Evolutionary conservation across 2,113 vertebrate genomes (phyloP).

Genomic region (Brachypteracias leptosomus): DNA sequence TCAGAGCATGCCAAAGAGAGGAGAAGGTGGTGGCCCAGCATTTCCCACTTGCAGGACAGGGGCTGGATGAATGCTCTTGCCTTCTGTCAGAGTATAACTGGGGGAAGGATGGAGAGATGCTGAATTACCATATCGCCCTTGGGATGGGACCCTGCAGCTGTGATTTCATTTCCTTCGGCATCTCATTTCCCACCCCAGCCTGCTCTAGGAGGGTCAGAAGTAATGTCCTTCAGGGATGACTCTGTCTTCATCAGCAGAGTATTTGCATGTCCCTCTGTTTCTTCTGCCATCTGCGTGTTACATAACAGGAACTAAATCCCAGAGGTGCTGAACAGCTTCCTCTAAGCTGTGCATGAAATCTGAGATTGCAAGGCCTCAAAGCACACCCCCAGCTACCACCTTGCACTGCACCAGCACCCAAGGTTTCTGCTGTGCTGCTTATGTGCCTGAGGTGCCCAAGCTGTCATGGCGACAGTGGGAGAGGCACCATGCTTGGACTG

Average conservation of each 20-base stretch:
- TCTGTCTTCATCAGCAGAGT: background rate
- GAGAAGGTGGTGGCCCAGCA: rapidly evolving
- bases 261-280: background rate
- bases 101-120: background rate
- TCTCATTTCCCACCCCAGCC: background rate
- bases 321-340: background rate
- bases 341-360: background rate
- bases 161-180: rapidly evolving
- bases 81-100: background rate
- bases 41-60: background rate
- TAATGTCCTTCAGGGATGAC: background rate
- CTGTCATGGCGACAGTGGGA: background rate
- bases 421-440: background rate
- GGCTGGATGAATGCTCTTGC: background rate
- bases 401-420: rapidly evolving
- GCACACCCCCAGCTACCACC: background rate
- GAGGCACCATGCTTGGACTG: background rate
- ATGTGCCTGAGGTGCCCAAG: rapidly evolving
- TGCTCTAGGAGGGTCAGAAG: background rate
- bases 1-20: background rate
- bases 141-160: background rate
- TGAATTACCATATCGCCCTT: background rate
- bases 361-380: background rate
- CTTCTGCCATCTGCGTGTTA: background rate
- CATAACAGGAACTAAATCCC: background rate